A percentile compares a stretch with the other conserved stretches of the same genome.
Conservation (phyloP, 2,113 vertebrate species). For the Antigone vipio region DNA sequence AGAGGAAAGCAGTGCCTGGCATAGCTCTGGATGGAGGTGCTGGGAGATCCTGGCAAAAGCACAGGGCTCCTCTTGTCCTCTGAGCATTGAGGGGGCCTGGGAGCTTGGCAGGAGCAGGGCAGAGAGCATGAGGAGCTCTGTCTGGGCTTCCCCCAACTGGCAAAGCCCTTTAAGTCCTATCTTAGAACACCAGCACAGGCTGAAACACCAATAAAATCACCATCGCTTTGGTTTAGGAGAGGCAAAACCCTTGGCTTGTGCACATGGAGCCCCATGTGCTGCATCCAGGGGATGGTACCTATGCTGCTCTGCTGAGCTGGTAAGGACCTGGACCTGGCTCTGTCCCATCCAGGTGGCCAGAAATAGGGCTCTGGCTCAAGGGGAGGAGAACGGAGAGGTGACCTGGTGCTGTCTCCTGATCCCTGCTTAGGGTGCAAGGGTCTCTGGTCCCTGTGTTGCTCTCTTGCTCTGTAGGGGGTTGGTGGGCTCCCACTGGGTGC, state of each 20-base stretch:
- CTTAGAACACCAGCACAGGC: rapidly evolving
- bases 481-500: background rate
- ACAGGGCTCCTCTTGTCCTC: background rate
- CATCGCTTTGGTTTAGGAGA: background rate
- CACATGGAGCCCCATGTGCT: background rate
- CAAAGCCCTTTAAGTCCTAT: background rate
- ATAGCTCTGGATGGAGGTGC: background rate
- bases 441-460: background rate
- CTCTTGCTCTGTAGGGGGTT: background rate
- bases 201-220: background rate
- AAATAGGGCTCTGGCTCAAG: background rate
- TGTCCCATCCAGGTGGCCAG: background rate
- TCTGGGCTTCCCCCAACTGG: background rate
- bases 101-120: background rate
- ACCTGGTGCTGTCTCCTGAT: background rate
- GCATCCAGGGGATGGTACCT: background rate
- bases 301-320: background rate
- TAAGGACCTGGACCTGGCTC: background rate
- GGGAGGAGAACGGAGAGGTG: background rate
- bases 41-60: background rate
- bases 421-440: background rate
- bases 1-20: background rate
- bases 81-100: background rate
- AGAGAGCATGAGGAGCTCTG: background rate
- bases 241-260: background rate